A percentile compares a stretch with the other conserved stretches of the same genome.
phyloP scores from a whole-genome alignment of 2,888 invertebrate genomes.

The Drosophila acutilabella region DNA sequence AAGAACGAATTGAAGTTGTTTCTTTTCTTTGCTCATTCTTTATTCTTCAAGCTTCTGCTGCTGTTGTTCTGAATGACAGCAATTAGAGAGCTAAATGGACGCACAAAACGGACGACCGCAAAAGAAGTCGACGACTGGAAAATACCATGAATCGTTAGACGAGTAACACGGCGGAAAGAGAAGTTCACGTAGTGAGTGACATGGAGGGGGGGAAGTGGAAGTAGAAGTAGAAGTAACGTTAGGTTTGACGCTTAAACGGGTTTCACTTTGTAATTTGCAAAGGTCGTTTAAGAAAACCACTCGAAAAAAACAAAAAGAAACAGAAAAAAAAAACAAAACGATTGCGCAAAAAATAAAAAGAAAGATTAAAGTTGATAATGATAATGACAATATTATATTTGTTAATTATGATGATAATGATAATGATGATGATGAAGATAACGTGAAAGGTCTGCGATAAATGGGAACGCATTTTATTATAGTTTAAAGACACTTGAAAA shows the following conservation, averaged over 20 bases:
- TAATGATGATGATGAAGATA: background rate
- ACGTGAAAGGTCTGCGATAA: constrained; percentile 3
- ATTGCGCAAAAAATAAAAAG: background rate
- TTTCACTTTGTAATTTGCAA: constrained; percentile 52
- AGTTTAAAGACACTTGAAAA: constrained; percentile 7
- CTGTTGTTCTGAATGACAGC: constrained; percentile 43
- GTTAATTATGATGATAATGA: constrained; percentile 13
- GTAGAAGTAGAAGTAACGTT: constrained; percentile 6
- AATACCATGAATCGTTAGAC: constrained; percentile 31
- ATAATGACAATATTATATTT: constrained; percentile 11
- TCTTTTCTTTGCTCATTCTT: background rate
- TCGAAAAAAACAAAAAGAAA: background rate
- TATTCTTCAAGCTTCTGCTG: background rate
- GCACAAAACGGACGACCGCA: constrained; percentile 60
- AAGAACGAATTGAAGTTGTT: background rate
- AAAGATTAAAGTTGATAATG: constrained; percentile 20
- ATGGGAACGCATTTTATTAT: constrained; percentile 4
- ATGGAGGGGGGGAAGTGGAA: too few relatives aligned
- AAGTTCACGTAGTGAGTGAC: background rate
- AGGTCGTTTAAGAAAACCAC: constrained; percentile 46
- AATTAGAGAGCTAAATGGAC: constrained; percentile 58
- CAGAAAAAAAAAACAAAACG: background rate
- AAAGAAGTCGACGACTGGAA: constrained; percentile 52
- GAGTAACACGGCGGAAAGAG: background rate
- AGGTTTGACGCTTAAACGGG: constrained; percentile 30